These are phyloP conservation scores for Meiosimyza decipiens DNA, from an alignment of 2,888 invertebrate species.

Conservation along the genomic window DNA sequence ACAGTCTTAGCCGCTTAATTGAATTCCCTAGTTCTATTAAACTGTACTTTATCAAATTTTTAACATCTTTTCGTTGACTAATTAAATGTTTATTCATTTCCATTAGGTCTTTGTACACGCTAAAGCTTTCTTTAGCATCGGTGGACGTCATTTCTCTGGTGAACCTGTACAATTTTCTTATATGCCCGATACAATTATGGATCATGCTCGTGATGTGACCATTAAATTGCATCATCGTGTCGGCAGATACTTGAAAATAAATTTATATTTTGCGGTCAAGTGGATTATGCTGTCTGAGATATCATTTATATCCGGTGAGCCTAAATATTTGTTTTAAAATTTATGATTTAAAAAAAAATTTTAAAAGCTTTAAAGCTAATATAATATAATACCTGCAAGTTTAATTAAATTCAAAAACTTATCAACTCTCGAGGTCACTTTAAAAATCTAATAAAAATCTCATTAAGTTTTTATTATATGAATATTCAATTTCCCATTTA, in stretches of 20 bases:
- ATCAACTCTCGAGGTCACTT: no score
- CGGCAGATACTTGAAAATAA: conserved; percentile 79
- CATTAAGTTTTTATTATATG: no score
- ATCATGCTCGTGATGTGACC: conserved; percentile 82
- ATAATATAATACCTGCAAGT: no score
- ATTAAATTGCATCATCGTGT: conserved; percentile 81
- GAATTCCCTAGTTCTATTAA: no score
- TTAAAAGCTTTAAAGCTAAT: conserved; percentile 37
- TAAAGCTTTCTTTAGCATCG: conserved; percentile 79
- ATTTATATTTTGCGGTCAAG: conserved; percentile 81
- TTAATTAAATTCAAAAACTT: no score
- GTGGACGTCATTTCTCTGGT: conserved; percentile 77
- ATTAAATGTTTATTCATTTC: not conserved
- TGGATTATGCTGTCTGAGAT: conserved; percentile 91
- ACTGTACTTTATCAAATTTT: no score
- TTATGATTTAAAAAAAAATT: conserved; percentile 33
- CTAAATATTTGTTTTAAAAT: conserved; percentile 27
- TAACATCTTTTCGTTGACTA: no score
- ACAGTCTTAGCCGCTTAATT: no score
- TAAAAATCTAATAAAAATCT: no score
- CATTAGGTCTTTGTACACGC: conserved; percentile 81
- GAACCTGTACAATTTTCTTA: conserved; percentile 80
- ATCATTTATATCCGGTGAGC: conserved; percentile 81
- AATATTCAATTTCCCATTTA: no score
- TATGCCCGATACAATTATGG: conserved; percentile 79